Percentiles rank a stretch among this genome's conserved stretches.
Evolutionary conservation across 2,797 vertebrate species (phyloP).

Genomic region (Oreochromis grahami): DNA sequence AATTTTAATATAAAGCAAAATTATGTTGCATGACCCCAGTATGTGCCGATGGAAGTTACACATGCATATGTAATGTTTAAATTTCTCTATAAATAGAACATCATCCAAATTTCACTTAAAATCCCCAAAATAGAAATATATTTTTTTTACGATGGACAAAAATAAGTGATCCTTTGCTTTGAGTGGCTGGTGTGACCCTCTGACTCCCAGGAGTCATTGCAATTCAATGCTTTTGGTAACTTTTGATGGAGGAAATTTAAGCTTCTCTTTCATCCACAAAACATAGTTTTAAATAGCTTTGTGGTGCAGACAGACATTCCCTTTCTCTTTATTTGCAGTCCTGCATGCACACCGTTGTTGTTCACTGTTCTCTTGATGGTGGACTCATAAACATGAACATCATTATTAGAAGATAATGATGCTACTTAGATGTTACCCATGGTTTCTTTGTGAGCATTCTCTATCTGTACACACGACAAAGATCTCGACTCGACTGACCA

Average conservation of each 20-base stretch:
- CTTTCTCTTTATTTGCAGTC: not conserved
- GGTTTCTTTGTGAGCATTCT: not conserved
- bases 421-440: not conserved
- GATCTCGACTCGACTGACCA: not conserved
- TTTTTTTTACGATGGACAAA: not conserved
- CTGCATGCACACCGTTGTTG: not conserved
- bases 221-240: not conserved
- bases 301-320: not conserved
- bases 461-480: not conserved
- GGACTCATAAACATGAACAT: not conserved
- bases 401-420: not conserved
- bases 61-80: not conserved
- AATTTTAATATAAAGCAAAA: not conserved
- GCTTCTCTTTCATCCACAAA: not conserved
- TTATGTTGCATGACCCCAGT: not conserved
- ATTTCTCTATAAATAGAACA: not conserved
- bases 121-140: not conserved
- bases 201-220: not conserved
- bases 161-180: not conserved
- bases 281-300: not conserved
- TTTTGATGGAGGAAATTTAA: not conserved
- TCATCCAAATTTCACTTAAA: not conserved
- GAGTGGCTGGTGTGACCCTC: not conserved
- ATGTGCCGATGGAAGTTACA: not conserved
- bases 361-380: not conserved